Evolutionary conservation across 2,797 vertebrate genomes (phyloP).

Genomic region (Rhadinocentrus ornatus): DNA sequence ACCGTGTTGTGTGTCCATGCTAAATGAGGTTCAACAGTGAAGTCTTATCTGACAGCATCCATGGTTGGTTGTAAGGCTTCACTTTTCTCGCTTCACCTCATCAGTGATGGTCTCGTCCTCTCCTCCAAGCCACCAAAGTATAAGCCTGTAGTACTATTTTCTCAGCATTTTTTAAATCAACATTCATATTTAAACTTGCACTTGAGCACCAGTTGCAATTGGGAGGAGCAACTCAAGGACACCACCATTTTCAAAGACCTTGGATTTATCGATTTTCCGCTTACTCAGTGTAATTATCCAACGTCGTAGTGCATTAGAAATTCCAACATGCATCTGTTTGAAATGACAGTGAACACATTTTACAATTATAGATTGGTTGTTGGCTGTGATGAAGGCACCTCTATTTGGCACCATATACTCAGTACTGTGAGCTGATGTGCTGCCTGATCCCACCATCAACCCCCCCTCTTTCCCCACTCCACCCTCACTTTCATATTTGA

Average conservation of each 20-base stretch:
- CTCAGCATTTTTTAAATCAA: constrained; percentile 32
- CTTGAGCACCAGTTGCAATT: constrained; percentile 65
- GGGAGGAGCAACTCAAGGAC: constrained; percentile 67
- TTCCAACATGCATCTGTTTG: constrained; percentile 60
- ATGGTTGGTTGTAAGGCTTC: constrained; percentile 11
- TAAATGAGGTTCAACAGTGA: constrained; percentile 61
- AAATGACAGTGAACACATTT: constrained; percentile 67
- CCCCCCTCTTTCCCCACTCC: not conserved
- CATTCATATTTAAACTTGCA: constrained; percentile 62
- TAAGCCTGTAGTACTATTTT: constrained; percentile 55
- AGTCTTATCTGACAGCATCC: constrained; percentile 25
- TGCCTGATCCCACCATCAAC: constrained; percentile 32
- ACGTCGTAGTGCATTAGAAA: constrained; percentile 56
- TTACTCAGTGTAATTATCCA: constrained; percentile 62
- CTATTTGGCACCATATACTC: constrained; percentile 28
- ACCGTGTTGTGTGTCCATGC: constrained; percentile 60
- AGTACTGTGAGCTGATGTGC: constrained; percentile 34
- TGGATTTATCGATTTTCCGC: constrained; percentile 75
- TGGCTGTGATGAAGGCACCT: constrained; percentile 54
- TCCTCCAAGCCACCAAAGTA: constrained; percentile 34
- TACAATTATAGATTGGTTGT: constrained; percentile 67
- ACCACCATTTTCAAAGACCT: constrained; percentile 60
- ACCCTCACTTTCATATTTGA: constrained; percentile 33
- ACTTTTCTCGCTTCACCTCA: constrained; percentile 3
- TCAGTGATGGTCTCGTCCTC: constrained; percentile 12